These are phyloP conservation scores for Megastigmus dorsalis DNA, from an alignment of 2,888 invertebrate genomes.

Conservation along the genomic window DNA sequence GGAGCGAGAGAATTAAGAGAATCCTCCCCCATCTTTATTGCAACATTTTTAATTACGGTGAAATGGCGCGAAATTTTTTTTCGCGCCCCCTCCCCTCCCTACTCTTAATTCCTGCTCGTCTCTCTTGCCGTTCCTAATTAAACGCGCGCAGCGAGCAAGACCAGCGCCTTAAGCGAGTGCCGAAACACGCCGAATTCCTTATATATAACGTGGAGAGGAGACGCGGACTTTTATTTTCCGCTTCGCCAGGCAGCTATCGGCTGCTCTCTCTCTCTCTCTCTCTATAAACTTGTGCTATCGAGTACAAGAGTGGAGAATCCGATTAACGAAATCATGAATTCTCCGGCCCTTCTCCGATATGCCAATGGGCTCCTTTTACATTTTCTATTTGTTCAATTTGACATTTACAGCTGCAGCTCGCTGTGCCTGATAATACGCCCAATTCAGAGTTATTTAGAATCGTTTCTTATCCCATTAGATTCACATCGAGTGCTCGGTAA, in stretches of 20 bases:
- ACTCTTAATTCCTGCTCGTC: slow-evolving; percentile 45
- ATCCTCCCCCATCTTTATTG: slow-evolving; percentile 63
- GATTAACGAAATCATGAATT: slow-evolving; percentile 45
- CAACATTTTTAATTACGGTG: slow-evolving; percentile 71
- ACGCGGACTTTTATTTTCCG: slow-evolving; percentile 44
- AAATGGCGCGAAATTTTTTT: slow-evolving; percentile 68
- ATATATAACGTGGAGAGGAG: neutral
- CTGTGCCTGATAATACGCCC: too few relatives aligned
- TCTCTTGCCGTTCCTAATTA: slow-evolving; percentile 49
- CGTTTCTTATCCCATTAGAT: too few relatives aligned
- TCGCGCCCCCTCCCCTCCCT: slow-evolving; percentile 52
- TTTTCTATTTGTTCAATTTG: slow-evolving; percentile 32
- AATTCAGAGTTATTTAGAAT: too few relatives aligned
- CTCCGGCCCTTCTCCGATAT: neutral
- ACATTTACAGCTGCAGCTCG: slow-evolving; percentile 19
- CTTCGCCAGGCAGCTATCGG: slow-evolving; percentile 33
- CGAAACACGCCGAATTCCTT: slow-evolving; percentile 51
- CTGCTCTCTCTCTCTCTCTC: neutral
- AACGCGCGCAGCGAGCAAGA: slow-evolving; percentile 28
- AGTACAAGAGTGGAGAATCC: slow-evolving; percentile 30
- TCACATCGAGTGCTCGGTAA: too few relatives aligned
- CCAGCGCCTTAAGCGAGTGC: too few relatives aligned
- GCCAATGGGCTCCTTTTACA: slow-evolving; percentile 30
- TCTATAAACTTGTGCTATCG: neutral
- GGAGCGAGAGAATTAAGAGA: slow-evolving; percentile 63